A percentile compares a stretch with the other conserved stretches of the same genome.
Conservation (phyloP, 2,888 invertebrate genomes). For the Lochmaea crataegi region DNA sequence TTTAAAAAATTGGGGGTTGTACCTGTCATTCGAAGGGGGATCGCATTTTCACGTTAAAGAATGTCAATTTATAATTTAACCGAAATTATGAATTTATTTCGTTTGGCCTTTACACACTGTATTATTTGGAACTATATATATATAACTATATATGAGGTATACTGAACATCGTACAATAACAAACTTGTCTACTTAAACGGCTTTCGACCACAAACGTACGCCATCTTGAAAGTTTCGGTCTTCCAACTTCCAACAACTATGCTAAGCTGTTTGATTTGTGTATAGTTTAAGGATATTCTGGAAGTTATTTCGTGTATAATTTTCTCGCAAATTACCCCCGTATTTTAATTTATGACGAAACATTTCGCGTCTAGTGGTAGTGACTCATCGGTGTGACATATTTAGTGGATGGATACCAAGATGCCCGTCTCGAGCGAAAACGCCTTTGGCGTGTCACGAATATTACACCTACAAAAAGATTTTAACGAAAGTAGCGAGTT, state of each 20-base stretch:
- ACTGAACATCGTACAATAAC: constrained; percentile 1
- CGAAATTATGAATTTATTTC: no score
- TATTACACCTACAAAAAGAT: neutral
- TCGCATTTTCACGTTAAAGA: no score
- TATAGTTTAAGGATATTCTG: constrained; percentile 41
- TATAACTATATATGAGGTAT: no score
- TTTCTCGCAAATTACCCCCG: constrained; percentile 39
- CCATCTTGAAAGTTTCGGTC: constrained; percentile 36
- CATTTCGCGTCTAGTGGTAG: neutral
- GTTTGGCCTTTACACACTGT: no score
- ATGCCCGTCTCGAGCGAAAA: neutral
- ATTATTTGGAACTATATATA: neutral
- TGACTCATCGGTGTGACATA: neutral
- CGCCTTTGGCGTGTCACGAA: neutral
- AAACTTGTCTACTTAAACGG: constrained; percentile 18
- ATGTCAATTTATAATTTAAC: no score
- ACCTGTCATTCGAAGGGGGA: no score
- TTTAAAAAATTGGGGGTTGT: no score
- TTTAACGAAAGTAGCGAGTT: no score
- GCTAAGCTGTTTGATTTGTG: constrained; percentile 42
- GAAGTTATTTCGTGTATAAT: constrained; percentile 38
- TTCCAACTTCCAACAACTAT: constrained; percentile 39
- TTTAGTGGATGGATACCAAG: neutral
- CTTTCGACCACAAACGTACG: constrained; percentile 35
- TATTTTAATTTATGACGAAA: constrained; percentile 26